Percentiles rank a stretch among this genome's conserved stretches.
phyloP scores from a whole-genome alignment of 2,113 vertebrate species.

The Urocitellus parryii region DNA sequence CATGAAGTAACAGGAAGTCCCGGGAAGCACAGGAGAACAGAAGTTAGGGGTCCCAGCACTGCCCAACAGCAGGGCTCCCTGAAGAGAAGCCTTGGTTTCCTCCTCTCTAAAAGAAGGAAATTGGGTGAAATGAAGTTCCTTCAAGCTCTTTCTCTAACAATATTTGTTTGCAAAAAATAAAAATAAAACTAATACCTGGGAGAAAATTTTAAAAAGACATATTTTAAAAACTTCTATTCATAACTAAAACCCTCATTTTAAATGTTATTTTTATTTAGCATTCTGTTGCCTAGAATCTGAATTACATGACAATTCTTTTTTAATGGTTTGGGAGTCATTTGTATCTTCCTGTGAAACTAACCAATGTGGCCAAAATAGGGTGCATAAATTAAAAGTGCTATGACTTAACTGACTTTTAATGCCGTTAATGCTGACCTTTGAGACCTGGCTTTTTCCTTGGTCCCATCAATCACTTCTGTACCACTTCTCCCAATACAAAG shows the following conservation, averaged over 20 bases:
- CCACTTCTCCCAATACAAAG: slow-evolving; percentile 54
- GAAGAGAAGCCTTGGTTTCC: not conserved
- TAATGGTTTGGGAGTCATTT: slow-evolving; percentile 62
- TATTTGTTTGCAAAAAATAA: not conserved
- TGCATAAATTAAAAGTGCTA: slow-evolving; percentile 69
- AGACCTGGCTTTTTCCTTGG: slow-evolving; percentile 62
- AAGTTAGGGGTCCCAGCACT: not conserved
- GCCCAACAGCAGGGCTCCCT: not conserved
- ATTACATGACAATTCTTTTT: slow-evolving; percentile 58
- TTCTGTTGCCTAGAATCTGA: slow-evolving; percentile 31
- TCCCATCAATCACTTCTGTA: slow-evolving; percentile 67
- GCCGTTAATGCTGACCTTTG: slow-evolving; percentile 68
- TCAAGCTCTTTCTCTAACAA: not conserved
- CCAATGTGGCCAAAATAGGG: slow-evolving; percentile 58
- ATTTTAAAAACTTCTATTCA: not conserved
- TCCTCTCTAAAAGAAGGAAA: not conserved
- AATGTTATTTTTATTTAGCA: slow-evolving; percentile 40
- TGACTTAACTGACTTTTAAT: slow-evolving; percentile 76
- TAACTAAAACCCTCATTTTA: slow-evolving; percentile 27
- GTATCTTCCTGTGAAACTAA: slow-evolving; percentile 69
- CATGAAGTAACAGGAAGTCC: not conserved
- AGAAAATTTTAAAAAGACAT: not conserved
- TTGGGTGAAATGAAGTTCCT: not conserved
- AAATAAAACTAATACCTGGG: not conserved
- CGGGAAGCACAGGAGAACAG: not conserved